A percentile compares a stretch with the other conserved stretches of the same genome.
Evolutionary conservation across 2,888 invertebrate species (phyloP).

Genomic region (Morpho helenor): DNA sequence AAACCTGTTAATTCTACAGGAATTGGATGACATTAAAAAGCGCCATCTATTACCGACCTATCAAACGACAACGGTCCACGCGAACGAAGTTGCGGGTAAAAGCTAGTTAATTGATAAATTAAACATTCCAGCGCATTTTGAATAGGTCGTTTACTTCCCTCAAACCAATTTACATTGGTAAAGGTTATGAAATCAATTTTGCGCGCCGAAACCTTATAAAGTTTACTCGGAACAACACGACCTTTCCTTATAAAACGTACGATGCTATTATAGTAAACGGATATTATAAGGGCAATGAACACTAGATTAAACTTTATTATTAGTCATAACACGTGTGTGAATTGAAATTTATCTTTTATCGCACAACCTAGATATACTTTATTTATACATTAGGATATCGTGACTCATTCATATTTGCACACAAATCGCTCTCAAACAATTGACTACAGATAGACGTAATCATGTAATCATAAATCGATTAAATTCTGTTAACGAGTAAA

Average conservation of each 20-base stretch:
- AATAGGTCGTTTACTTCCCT: background rate
- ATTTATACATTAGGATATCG: background rate
- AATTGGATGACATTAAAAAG: too few species aligned
- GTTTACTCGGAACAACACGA: conserved; percentile 13
- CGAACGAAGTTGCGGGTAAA: too few species aligned
- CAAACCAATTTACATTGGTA: background rate
- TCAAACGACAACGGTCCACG: too few species aligned
- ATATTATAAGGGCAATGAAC: conserved; percentile 15
- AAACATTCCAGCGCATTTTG: background rate
- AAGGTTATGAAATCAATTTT: conserved; percentile 18
- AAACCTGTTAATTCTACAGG: too few species aligned
- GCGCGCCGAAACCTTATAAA: conserved; percentile 13
- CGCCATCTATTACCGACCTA: too few species aligned
- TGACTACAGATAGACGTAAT: background rate
- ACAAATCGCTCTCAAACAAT: background rate
- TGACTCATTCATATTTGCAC: conserved; percentile 4
- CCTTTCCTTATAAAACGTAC: conserved; percentile 13
- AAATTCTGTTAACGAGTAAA: too few species aligned
- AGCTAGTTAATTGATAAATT: background rate
- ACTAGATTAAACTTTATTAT: conserved; percentile 9
- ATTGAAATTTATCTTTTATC: conserved; percentile 11
- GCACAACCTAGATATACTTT: conserved; percentile 9
- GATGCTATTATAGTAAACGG: background rate
- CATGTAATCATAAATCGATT: too few species aligned
- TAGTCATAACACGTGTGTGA: conserved; percentile 8